These are phyloP conservation scores for Pantherophis vulpinus DNA, from an alignment of 2,797 vertebrate species.

Conservation along the genomic window DNA sequence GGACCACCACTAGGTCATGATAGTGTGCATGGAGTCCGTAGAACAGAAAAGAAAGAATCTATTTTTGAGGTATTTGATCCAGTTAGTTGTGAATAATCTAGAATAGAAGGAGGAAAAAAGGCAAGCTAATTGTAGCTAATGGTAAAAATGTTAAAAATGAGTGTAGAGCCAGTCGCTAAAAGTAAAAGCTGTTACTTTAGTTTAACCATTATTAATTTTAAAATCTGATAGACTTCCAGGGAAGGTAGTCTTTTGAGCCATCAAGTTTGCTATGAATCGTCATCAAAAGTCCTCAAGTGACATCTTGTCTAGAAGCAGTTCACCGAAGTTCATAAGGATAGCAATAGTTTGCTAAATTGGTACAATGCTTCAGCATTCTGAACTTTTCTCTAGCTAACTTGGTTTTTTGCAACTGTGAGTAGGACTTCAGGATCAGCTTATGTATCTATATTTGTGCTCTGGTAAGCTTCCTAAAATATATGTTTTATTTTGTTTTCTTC, in stretches of 20 bases:
- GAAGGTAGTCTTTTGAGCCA: background rate
- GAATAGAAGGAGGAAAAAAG: background rate
- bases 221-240: background rate
- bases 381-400: background rate
- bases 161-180: background rate
- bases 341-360: background rate
- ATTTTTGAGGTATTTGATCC: constrained; percentile 78
- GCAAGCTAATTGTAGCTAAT: background rate
- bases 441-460: constrained; percentile 15
- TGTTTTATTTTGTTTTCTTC: constrained; percentile 38
- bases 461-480: constrained; percentile 6
- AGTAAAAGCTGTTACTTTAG: background rate
- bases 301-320: background rate
- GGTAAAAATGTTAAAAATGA: too few relatives aligned
- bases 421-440: constrained; percentile 4
- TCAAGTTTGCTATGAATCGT: background rate
- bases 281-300: background rate
- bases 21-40: constrained; percentile 78
- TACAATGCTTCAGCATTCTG: background rate
- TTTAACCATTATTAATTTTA: background rate
- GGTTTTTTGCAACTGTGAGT: background rate
- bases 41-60: constrained; percentile 44
- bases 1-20: constrained; percentile 75
- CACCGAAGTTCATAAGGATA: background rate
- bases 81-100: background rate